These are phyloP conservation scores for Caenorhabditis panamensis DNA, from an alignment of 2,888 invertebrate genomes.

Conservation along the genomic window DNA sequence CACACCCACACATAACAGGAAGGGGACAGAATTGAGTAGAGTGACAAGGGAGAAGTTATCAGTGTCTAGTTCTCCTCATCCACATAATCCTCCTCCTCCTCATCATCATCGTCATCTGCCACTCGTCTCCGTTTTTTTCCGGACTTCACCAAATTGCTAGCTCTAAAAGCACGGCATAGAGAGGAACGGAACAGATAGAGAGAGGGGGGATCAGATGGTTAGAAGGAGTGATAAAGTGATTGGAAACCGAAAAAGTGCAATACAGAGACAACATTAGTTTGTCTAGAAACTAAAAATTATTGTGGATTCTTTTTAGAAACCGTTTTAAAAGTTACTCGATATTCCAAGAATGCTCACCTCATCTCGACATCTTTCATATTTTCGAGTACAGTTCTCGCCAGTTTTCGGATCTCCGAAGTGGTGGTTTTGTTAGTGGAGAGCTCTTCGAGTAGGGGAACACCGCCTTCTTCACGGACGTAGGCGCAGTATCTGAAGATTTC, in stretches of 20 bases:
- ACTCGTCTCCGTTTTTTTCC: constrained; percentile 43
- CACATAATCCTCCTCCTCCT: constrained; percentile 7
- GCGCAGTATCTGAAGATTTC: constrained; percentile 88
- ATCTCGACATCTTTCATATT: constrained; percentile 63
- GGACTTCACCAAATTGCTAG: constrained; percentile 14
- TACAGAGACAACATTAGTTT: too few relatives aligned
- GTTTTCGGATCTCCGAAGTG: constrained; percentile 56
- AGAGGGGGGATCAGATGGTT: background rate
- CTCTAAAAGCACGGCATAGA: constrained; percentile 6
- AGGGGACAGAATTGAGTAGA: too few relatives aligned
- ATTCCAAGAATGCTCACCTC: constrained; percentile 32
- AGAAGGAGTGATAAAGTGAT: background rate
- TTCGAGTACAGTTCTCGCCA: constrained; percentile 68
- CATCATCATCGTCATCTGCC: constrained; percentile 34
- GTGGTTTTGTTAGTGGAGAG: constrained; percentile 75
- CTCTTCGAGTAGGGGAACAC: constrained; percentile 86
- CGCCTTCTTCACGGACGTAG: constrained; percentile 91
- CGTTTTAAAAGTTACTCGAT: too few relatives aligned
- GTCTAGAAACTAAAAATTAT: too few relatives aligned
- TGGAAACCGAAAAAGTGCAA: background rate
- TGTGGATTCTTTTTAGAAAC: too few relatives aligned
- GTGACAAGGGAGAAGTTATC: background rate
- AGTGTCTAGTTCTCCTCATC: background rate
- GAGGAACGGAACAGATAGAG: background rate
- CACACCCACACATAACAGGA: too few relatives aligned